These are phyloP conservation scores for Chondrosia reniformis DNA, from an alignment of 37 sponge, comb jelly and placozoan genomes.

Conservation along the genomic window DNA sequence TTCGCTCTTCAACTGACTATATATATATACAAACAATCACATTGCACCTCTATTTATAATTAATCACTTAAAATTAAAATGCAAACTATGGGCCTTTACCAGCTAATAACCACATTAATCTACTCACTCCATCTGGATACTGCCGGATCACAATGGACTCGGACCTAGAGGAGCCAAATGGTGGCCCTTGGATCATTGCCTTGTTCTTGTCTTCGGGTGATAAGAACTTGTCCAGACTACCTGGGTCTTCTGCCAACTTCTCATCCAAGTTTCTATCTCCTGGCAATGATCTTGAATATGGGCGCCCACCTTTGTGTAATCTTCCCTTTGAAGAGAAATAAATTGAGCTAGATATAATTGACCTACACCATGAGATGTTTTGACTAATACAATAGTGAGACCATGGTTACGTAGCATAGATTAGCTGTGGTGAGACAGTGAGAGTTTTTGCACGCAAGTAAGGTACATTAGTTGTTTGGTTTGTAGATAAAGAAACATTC, in stretches of 20 bases:
- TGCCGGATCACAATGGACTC: conserved; percentile 1
- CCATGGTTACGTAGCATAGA: no score
- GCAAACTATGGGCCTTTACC: neutral
- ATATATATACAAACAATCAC: neutral
- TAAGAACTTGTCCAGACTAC: neutral
- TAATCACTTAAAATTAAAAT: neutral
- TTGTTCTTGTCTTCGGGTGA: neutral
- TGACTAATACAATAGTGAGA: no score
- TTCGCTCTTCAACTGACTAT: conserved; percentile 3
- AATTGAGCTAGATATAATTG: no score
- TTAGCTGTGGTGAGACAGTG: no score
- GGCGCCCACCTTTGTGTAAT: no score
- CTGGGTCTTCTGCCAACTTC: neutral
- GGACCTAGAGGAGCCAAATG: neutral
- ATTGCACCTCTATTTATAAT: neutral
- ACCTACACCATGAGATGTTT: no score
- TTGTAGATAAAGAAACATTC: no score
- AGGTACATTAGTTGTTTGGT: no score
- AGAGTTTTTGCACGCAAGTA: no score
- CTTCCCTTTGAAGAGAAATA: no score
- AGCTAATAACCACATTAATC: neutral
- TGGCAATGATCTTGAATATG: no score
- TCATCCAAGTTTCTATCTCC: conserved; percentile 6
- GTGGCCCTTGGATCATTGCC: neutral
- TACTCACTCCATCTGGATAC: conserved; percentile 20